phyloP scores from a whole-genome alignment of 1,140 invertebrate species.

The Heliothis subflexa region DNA sequence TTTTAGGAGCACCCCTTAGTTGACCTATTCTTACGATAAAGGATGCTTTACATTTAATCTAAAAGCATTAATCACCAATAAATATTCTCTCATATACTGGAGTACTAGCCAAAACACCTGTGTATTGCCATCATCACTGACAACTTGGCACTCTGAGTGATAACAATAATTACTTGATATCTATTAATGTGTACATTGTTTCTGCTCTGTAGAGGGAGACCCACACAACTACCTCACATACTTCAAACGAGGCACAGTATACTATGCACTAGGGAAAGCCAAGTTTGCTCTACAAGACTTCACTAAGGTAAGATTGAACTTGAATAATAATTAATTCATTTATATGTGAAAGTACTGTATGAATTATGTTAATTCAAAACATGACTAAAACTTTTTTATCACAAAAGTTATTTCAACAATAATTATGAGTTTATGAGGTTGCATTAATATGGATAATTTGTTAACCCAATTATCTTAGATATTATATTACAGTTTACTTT shows the following conservation, averaged over 20 bases:
- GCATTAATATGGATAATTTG: no score
- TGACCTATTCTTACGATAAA: no score
- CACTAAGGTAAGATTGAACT: constrained; percentile 83
- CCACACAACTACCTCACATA: constrained; percentile 98
- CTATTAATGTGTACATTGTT: constrained; percentile 25
- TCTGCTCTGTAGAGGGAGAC: constrained; percentile 93
- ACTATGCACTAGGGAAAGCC: constrained; percentile 97
- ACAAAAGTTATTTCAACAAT: no score
- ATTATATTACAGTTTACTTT: no score
- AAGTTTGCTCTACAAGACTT: constrained; percentile 98
- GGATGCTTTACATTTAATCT: no score
- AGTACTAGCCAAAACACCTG: background rate
- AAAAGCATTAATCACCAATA: background rate
- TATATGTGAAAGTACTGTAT: background rate
- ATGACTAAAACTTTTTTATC: no score
- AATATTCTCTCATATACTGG: background rate
- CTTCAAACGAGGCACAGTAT: constrained; percentile 98
- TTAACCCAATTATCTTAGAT: no score
- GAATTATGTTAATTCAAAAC: background rate
- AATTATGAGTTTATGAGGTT: no score
- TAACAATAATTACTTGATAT: background rate
- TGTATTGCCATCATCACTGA: background rate
- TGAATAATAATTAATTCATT: constrained; percentile 8
- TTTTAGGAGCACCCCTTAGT: no score
- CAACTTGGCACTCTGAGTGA: constrained; percentile 18